Evolutionary conservation across 2,113 vertebrate species (phyloP).

Genomic region (Labeo rohita): DNA sequence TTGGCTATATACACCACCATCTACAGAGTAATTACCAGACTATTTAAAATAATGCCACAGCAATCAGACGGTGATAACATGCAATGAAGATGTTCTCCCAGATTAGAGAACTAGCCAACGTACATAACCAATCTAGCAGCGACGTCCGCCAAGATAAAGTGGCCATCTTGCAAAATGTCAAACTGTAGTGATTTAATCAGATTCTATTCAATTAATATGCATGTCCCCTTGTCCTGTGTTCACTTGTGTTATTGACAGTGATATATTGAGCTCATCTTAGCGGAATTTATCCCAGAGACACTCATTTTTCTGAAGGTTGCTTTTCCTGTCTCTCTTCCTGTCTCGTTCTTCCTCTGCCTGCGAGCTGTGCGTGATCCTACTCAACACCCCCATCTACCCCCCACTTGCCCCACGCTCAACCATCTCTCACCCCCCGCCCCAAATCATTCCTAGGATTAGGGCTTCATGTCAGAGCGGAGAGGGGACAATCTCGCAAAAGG

Average conservation of each 20-base stretch:
- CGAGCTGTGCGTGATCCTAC: slow-evolving; percentile 79
- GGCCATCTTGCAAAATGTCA: slow-evolving; percentile 94
- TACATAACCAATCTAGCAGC: slow-evolving; percentile 78
- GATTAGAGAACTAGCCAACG: slow-evolving; percentile 88
- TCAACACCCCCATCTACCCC: slow-evolving; percentile 65
- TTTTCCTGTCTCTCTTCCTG: slow-evolving; percentile 32
- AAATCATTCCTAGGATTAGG: slow-evolving; percentile 80
- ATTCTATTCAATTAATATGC: slow-evolving; percentile 99
- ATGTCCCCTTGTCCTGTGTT: slow-evolving; percentile 87
- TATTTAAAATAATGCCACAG: slow-evolving; percentile 99
- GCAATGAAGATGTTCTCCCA: slow-evolving; percentile 98
- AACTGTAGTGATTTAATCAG: slow-evolving; percentile 94
- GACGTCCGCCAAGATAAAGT: slow-evolving; percentile 95
- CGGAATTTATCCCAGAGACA: slow-evolving; percentile 86
- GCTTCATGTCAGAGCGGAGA: slow-evolving; percentile 79
- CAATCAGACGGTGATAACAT: slow-evolving; percentile 99
- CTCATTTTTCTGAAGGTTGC: slow-evolving; percentile 92
- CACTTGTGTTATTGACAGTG: slow-evolving; percentile 91
- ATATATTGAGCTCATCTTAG: slow-evolving; percentile 94
- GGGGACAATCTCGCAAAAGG: slow-evolving; percentile 83
- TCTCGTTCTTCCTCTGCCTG: slow-evolving; percentile 67
- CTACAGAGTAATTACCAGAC: slow-evolving; percentile 98
- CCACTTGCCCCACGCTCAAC: slow-evolving; percentile 39
- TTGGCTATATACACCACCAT: slow-evolving; percentile 96
- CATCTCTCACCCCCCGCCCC: slow-evolving; percentile 62